phyloP scores from a whole-genome alignment of 2,113 vertebrate species.

The Thunnus maccoyii region DNA sequence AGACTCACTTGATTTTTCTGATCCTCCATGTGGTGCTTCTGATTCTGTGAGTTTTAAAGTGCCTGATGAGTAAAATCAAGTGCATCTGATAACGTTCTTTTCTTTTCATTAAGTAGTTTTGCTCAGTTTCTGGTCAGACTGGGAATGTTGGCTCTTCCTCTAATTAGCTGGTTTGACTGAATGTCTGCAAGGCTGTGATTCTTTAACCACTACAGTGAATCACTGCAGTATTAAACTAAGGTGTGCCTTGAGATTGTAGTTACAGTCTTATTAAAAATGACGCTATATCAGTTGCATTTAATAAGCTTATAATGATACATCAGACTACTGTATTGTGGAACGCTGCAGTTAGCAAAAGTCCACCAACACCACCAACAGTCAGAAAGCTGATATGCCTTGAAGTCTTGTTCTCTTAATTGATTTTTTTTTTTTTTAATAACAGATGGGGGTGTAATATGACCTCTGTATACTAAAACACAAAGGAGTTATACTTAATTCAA shows the following conservation, averaged over 20 bases:
- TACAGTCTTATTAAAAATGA: neutral
- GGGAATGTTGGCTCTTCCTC: constrained; percentile 21
- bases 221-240: constrained; percentile 1
- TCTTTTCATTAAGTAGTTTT: neutral
- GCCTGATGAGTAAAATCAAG: constrained; percentile 57
- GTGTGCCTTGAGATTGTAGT: constrained; percentile 56
- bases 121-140: constrained; percentile 11
- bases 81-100: neutral
- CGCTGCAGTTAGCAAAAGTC: neutral
- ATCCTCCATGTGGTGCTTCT: constrained; percentile 37
- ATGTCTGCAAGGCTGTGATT: constrained; percentile 13
- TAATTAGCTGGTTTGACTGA: constrained; percentile 22
- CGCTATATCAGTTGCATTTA: constrained; percentile 5
- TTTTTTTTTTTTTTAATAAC: constrained; percentile 6
- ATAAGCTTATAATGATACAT: neutral
- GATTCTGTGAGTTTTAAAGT: constrained; percentile 51
- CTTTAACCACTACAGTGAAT: neutral
- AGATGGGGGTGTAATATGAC: constrained; percentile 4
- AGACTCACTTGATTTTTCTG: constrained; percentile 29
- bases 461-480: neutral
- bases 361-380: neutral
- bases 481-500: neutral
- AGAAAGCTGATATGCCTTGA: constrained; percentile 18
- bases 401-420: neutral
- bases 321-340: neutral